Evolutionary conservation across 2,113 vertebrate species (phyloP), one percentile per base, ranked within the genome.

Genomic region (Marcusenius ussheri): DNA sequence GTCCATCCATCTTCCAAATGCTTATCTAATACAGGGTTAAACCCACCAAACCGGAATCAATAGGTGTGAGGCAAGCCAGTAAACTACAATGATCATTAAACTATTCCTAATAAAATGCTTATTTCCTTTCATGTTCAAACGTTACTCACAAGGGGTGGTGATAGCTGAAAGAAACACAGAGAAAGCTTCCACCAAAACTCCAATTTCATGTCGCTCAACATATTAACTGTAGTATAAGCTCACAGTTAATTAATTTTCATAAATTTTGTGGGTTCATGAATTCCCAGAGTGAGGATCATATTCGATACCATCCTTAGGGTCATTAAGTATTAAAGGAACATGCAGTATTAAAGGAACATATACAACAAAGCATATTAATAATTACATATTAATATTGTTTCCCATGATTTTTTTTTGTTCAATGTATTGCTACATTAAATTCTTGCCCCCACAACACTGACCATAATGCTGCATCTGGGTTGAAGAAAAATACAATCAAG

Each of bases 301-400:
- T 39, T 77, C 70, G 35, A 4, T 17, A 39, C 70, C 70, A 77
- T 19, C 35, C 74, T 80, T 42, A 19, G 31, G 35, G 15, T 80
- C 74, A 80, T 80, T 42, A 80, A 80, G 13, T 42, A 77, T 77
- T 77, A 77, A 77, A 77, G 70, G 70, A 77, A 77, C 70, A 77
- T 77, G 35, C 31, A 5, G 31, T 77, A 39, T 31, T 39, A 77
- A 77, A 77, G 35, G 3, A 39, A 39, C 27, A 77, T 19, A 39
- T 77, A 80, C 31, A 80, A 19, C 35, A 80, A 80, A 42, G 31
- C 15, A 56, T 80, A 80, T 80, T 35, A 6, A 35, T 19, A 42
- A 42, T 80, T 42, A 5, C 35, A 42, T 42, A 80, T 19, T 56
- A 21, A 56, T 56, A 56, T 56, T 56, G 53, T 80, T 80, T 80